Evolutionary conservation across 2,797 vertebrate genomes (phyloP).

Genomic region (Catharus ustulatus): DNA sequence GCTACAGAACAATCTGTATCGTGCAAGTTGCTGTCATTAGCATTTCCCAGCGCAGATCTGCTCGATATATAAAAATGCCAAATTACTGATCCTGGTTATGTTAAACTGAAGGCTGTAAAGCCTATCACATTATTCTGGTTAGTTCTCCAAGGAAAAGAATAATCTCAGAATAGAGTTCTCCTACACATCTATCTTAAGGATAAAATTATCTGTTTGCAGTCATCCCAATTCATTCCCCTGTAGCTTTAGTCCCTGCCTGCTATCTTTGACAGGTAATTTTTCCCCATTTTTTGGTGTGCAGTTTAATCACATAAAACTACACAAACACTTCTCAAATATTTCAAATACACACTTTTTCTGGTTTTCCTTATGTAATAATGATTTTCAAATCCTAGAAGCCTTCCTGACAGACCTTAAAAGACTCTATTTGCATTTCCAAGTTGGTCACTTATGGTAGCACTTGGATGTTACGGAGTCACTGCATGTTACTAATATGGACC

Average conservation of each 20-base stretch:
- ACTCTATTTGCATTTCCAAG: neutral
- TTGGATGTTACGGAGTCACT: neutral
- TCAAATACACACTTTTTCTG: neutral
- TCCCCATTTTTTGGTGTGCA: neutral
- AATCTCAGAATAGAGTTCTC: neutral
- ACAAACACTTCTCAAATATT: neutral
- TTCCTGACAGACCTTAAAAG: neutral
- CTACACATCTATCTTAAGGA: neutral
- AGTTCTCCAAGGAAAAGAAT: conserved; percentile 1
- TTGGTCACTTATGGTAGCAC: neutral
- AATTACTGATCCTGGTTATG: neutral
- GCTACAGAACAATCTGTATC: conserved; percentile 2
- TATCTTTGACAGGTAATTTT: neutral
- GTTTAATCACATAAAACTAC: neutral
- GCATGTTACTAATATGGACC: neutral
- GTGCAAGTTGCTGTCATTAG: neutral
- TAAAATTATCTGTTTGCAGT: conserved; percentile 12
- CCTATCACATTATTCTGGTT: neutral
- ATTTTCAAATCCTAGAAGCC: neutral
- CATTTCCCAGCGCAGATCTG: neutral
- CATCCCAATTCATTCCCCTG: neutral
- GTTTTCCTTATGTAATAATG: neutral
- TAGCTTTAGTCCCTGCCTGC: neutral
- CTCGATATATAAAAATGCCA: neutral
- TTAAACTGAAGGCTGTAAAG: neutral